phyloP scores from a whole-genome alignment of 2,113 vertebrate species.

The Alethe diademata region DNA sequence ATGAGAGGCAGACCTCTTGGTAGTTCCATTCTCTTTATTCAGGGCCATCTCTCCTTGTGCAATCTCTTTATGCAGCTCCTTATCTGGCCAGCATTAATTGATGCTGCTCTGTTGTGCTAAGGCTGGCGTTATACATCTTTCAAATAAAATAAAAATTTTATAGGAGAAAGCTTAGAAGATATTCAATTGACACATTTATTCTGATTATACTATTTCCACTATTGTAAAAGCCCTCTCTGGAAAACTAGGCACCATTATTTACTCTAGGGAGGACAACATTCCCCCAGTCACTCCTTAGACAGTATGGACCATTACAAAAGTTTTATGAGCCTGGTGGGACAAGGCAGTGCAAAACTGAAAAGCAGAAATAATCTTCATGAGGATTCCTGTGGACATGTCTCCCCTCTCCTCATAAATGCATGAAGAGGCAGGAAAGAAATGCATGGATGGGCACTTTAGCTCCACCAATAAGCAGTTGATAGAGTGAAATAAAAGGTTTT shows the following conservation, averaged over 20 bases:
- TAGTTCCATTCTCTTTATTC: not conserved
- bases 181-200: not conserved
- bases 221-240: not conserved
- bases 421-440: not conserved
- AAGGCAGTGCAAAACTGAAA: not conserved
- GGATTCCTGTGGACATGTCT: not conserved
- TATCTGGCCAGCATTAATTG: not conserved
- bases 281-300: not conserved
- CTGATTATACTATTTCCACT: not conserved
- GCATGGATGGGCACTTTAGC: not conserved
- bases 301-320: not conserved
- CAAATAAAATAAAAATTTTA: not conserved
- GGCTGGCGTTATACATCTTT: not conserved
- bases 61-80: not conserved
- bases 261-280: not conserved
- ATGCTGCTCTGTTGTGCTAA: not conserved
- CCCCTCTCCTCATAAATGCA: not conserved
- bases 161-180: not conserved
- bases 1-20: not conserved
- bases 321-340: not conserved
- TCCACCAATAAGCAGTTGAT: not conserved
- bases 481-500: not conserved
- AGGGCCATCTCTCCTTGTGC: not conserved
- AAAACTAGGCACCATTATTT: not conserved
- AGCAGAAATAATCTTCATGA: not conserved